Evolutionary conservation across 1,140 invertebrate genomes (phyloP), one percentile per base, ranked within the genome.

Genomic region (Drosophila nasuta): DNA sequence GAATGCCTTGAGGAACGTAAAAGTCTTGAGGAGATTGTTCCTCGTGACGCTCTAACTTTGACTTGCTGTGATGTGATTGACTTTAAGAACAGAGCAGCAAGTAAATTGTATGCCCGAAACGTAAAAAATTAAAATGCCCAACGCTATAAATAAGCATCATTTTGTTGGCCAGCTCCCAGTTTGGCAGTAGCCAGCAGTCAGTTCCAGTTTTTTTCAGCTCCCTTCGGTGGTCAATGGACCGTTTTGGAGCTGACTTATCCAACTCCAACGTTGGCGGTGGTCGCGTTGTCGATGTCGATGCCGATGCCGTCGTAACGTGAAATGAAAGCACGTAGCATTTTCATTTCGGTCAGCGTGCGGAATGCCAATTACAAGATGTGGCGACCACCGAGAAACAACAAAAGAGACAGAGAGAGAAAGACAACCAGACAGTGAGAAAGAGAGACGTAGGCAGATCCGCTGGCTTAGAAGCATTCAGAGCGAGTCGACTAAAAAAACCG

Each of bases 251-350:
- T 73, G 83, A 88, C 77, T 87, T 88, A 82, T 77, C 72, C 82
- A 64, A 64, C 58, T 25, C 20, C 20, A 25, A 25, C 20, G 3
- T 25, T 54, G 35, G 38, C 54, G 15, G 13, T 38, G 35, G 35
- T 10, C 33, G 10, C 13, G 52, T 13, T 48, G 25, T 33, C n/a
- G 38, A 11, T 43, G 46, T 13, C 68, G 35, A 8, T 48, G 46
- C 30, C 68, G 35, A 8, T 48, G 46, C 30, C 68, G 63, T 59
- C 68, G 63, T 59, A 80, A 88, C 85, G 57, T 76, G 85, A 89
- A 91, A 91, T 91, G 75, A 77, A 91, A 87, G 82, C 87, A 91
- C 87, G 87, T 91, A 91, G 88, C 79, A 70, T 88, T 91, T 91
- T 91, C 88, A 91, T 91, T 91, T 90, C 78, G 82, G 82, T 79